Base-by-base conservation (phyloP, 2,113 vertebrate species). In the Chaenocephalus aceratus region DNA sequence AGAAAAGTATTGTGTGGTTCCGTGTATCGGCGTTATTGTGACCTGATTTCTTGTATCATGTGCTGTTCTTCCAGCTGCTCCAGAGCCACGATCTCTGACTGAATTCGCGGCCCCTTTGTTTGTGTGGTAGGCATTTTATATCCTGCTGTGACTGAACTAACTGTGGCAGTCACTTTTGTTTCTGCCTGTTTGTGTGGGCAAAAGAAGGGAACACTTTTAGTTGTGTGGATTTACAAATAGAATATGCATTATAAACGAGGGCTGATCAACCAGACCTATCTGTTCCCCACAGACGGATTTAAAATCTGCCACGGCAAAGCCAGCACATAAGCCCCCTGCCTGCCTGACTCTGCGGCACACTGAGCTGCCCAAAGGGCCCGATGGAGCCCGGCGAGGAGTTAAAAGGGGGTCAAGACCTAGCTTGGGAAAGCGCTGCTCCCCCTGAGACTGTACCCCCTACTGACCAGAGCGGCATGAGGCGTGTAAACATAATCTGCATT, bases 401-500 rank as follows among this genome's bases (percentile, higher is more conserved):
- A 70, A 90, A 90, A 84, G 80, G 80, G 85, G 88, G 84, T 89
- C 85, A 81, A 81, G 80, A 71, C 85, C 75, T 71, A 80, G 80
- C 87, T 80, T 81, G 76, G 83, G 83, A 92, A 92, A 84, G 88
- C 80, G 63, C 63, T 69, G 53, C 82, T 75, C 77, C 80, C 75
- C 63, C 73, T 72, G 80, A 79, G 82, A 83, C 77, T 77, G 79
- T 86, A 87, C 88, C 91, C 83, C 86, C 92, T 75, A 80, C 72
- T 88, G 86, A 90, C 90, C 89, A 86, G 26, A 86, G 54, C 69
- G 23, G 79, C 72, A 89, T 80, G 76, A 80, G 80, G 84, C 79
- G 58, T 91, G 91, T 91, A 92, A 94, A 94, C 93, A 92, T 86
- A 84, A 93, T 89, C 85, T 90, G 88, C 84, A 91, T 91, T 92